phyloP scores from a whole-genome alignment of 2,888 invertebrate species.

The Bembecia ichneumoniformis region DNA sequence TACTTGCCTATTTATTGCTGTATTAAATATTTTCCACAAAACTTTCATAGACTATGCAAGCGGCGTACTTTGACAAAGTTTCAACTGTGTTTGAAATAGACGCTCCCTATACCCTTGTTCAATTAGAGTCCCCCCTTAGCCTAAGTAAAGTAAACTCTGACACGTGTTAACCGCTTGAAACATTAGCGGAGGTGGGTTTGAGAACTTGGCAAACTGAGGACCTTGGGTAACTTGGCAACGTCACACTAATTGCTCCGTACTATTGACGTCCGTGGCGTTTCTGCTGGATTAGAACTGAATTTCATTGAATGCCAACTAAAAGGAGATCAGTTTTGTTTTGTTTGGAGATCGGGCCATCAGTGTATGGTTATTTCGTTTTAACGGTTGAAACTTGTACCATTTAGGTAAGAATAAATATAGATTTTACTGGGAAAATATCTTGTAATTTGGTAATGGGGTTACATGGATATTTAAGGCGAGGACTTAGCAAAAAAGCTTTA shows the following conservation, averaged over 20 bases:
- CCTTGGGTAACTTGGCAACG: constrained; percentile 9
- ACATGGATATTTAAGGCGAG: no score
- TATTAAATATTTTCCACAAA: neutral
- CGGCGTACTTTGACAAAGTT: constrained; percentile 2
- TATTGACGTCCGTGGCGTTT: neutral
- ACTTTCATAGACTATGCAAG: neutral
- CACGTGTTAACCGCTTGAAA: constrained; percentile 23
- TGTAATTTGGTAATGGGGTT: no score
- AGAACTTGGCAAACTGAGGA: constrained; percentile 18
- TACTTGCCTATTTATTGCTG: no score
- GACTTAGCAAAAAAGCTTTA: no score
- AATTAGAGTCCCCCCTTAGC: neutral
- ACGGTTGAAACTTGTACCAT: no score
- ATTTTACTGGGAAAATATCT: no score
- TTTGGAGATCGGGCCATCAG: no score
- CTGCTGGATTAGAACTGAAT: neutral
- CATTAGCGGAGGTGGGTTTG: constrained; percentile 16
- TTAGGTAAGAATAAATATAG: no score
- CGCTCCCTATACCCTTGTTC: neutral
- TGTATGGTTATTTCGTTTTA: no score
- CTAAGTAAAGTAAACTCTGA: constrained; percentile 11
- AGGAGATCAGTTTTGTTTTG: no score
- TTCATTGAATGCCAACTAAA: neutral
- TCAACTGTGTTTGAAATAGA: neutral
- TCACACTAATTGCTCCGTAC: neutral